Conservation (phyloP, 2,113 vertebrate species). For the Helogale parvula region DNA sequence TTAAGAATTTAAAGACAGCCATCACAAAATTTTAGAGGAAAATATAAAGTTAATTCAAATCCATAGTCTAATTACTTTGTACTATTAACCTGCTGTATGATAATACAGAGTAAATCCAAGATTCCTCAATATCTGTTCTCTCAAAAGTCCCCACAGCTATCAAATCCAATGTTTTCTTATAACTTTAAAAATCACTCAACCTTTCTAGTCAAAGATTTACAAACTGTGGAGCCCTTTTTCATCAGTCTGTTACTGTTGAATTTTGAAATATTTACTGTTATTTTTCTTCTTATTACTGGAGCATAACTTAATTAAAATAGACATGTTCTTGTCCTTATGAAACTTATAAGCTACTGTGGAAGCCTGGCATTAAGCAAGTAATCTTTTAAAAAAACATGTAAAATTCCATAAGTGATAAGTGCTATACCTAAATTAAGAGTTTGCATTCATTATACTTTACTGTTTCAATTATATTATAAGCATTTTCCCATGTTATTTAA, state of each 20-base stretch:
- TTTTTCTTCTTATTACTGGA: background rate
- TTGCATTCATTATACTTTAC: background rate
- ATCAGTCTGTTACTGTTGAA: background rate
- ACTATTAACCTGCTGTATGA: background rate
- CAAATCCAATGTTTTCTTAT: background rate
- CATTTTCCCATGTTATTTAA: background rate
- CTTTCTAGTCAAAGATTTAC: background rate
- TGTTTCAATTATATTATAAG: background rate
- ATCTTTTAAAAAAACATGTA: background rate
- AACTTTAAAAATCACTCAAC: background rate
- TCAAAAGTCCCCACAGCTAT: background rate
- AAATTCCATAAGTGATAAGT: background rate
- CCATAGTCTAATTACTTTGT: background rate
- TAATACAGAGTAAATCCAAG: background rate
- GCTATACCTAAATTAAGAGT: background rate
- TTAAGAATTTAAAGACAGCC: background rate
- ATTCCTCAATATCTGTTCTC: background rate
- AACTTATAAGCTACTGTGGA: background rate
- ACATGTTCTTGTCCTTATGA: background rate
- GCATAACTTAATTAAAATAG: background rate
- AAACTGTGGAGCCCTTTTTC: background rate
- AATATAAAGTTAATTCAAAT: background rate
- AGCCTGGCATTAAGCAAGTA: background rate
- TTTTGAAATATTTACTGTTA: conserved; percentile 1
- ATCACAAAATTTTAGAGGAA: background rate